Base-by-base conservation (phyloP, 2,888 invertebrate species). In the Amorpha juglandis region DNA sequence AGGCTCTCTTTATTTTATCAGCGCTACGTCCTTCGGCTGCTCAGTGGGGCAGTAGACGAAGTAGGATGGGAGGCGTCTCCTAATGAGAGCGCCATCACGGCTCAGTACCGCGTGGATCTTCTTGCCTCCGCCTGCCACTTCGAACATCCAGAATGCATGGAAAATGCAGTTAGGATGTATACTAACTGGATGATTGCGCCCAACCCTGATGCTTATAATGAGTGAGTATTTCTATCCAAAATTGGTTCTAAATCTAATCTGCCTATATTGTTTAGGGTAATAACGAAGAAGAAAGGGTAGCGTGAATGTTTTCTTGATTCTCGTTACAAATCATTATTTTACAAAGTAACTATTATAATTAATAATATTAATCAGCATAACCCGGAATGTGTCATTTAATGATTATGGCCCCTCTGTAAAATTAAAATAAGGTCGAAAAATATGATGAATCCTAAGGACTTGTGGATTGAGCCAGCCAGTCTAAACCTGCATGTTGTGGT, bases 101-200 rank as follows among this genome's bases (percentile, higher is more conserved):
- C 96, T 0, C 96, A 96, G 77, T 96, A 96, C 70, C 93, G 97
- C 0, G 95, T 95, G 8, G 96, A 96, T 71, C 93, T 97, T 21
- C 86, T 97, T 9, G 94, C 94, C 62, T 96, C 96, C 82, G 97
- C 97, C 0, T 98, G 98, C 73, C 94, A 94, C 70, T 94, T 97
- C 69, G 97, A 96, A 19, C 95, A 96, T 68, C 91, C 94, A 7
- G 95, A 95, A 76, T 98, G 98, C 78, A 91, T 98, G 11, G 90
- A 94, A n/a, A 96, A 96, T 67, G 95, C 97, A 0, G 95, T 95
- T 6, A 88, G 94, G 12, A 94, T 96, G 78, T 98, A 97, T 80
- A 95, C 95, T 42, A 95, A 96, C 74, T 97, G 97, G 97, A 95
- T 96, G 85, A 90, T 94, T 66, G 91, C 94, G 0, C 95, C 96